Conservation (phyloP, 1,140 invertebrate species). For the Bactericera cockerelli region DNA sequence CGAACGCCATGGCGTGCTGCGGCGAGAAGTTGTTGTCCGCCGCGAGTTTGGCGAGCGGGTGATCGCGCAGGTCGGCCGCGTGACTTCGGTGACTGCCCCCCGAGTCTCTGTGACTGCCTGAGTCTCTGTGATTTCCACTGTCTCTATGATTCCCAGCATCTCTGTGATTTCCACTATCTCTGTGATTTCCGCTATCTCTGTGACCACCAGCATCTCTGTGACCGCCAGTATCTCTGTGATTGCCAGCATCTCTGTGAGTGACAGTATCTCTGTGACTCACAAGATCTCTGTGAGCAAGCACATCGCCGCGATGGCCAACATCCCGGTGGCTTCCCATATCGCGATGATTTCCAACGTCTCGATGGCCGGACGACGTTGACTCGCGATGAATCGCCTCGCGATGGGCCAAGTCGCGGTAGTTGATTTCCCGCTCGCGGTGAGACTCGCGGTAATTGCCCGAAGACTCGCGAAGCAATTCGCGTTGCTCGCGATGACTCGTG, state of each 20-base stretch:
- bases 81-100: background rate
- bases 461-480: no score
- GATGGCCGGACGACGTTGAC: background rate
- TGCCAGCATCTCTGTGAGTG: no score
- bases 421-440: no score
- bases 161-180: no score
- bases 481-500: no score
- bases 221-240: no score
- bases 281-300: no score
- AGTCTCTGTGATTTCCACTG: conserved; percentile 15
- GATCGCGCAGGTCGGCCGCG: conserved; percentile 20
- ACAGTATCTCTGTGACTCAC: no score
- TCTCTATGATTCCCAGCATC: no score
- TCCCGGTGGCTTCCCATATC: background rate
- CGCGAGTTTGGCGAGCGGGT: conserved; percentile 32
- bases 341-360: background rate
- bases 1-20: conserved; percentile 56
- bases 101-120: background rate
- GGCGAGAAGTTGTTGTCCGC: conserved; percentile 43
- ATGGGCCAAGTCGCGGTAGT: background rate
- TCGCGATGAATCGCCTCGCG: background rate
- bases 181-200: no score
- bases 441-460: no score
- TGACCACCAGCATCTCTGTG: no score
- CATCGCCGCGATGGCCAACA: background rate